Percentiles rank a stretch among this genome's conserved stretches.
These are phyloP conservation scores for Amphiprion percula DNA, from an alignment of 2,113 vertebrate genomes.

Conservation along the genomic window DNA sequence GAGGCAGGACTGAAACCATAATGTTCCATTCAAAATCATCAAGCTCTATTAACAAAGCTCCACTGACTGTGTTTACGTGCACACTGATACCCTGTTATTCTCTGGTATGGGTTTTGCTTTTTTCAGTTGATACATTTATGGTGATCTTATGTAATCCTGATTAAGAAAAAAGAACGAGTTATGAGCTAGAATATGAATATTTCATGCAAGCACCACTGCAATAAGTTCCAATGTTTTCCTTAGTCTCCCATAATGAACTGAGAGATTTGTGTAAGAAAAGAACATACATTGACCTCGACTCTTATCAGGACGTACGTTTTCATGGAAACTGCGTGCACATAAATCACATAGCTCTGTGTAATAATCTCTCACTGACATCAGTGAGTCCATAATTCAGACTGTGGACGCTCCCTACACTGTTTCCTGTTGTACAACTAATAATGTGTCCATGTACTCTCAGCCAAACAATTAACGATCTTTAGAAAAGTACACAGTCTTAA, in stretches of 20 bases:
- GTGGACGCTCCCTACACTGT: conserved; percentile 34
- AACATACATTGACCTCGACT: too few species aligned
- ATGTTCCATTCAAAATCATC: conserved; percentile 58
- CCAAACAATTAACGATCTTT: conserved; percentile 38
- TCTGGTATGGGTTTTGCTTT: background rate
- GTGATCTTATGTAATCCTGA: conserved; percentile 2
- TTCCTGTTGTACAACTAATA: conserved; percentile 13
- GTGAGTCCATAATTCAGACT: conserved; percentile 32
- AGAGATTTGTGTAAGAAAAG: too few species aligned
- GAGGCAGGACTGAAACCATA: conserved; percentile 34
- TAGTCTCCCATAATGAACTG: too few species aligned
- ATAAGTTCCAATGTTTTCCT: too few species aligned
- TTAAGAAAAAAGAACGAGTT: background rate
- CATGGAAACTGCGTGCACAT: conserved; percentile 10
- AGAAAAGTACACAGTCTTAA: conserved; percentile 47
- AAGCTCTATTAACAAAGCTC: conserved; percentile 39
- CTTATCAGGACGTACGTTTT: background rate
- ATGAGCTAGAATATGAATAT: background rate
- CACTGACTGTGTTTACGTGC: conserved; percentile 29
- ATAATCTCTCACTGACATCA: conserved; percentile 16
- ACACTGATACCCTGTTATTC: conserved; percentile 21
- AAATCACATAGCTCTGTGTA: background rate
- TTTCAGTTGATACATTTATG: conserved; percentile 9
- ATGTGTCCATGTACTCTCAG: background rate
- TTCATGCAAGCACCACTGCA: background rate